These are phyloP conservation scores for Ophioninae sp. DNA, from an alignment of 2,888 invertebrate species.

Conservation along the genomic window DNA sequence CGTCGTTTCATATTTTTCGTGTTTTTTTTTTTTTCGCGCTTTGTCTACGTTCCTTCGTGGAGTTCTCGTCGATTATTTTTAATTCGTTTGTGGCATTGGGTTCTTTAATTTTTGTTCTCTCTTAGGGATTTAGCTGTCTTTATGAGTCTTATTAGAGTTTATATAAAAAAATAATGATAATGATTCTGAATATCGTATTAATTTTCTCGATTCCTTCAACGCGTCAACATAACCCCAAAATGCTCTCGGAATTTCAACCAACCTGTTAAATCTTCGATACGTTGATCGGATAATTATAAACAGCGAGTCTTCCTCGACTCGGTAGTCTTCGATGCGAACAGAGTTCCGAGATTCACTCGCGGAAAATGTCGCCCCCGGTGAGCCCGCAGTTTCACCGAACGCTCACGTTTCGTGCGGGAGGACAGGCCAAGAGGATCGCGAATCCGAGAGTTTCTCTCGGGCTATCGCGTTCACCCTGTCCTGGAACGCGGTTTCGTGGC, in stretches of 20 bases:
- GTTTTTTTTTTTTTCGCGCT: not conserved
- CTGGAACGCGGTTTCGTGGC: slow-evolving; percentile 3
- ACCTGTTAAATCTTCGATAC: too few species aligned
- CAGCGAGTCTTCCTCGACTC: slow-evolving; percentile 10
- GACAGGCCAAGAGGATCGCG: not conserved
- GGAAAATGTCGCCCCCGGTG: slow-evolving; percentile 28
- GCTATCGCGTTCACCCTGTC: slow-evolving; percentile 35
- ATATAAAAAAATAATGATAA: too few species aligned
- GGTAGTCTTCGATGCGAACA: slow-evolving; percentile 5
- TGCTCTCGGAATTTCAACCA: too few species aligned
- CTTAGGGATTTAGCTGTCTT: too few species aligned
- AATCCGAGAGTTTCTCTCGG: slow-evolving; percentile 21
- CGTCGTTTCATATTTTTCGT: slow-evolving; percentile 43
- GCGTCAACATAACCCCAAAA: too few species aligned
- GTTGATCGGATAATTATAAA: not conserved
- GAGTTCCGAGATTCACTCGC: slow-evolving; percentile 31
- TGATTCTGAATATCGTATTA: too few species aligned
- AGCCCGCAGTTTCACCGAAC: slow-evolving; percentile 44
- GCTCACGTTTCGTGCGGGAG: slow-evolving; percentile 9
- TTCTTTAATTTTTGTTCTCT: not conserved
- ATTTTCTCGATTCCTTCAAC: too few species aligned
- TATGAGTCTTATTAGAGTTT: too few species aligned
- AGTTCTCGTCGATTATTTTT: slow-evolving; percentile 14
- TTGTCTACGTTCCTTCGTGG: not conserved
- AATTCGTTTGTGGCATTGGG: not conserved